phyloP scores from a whole-genome alignment of 2,113 vertebrate species.

The Ailuropoda melanoleuca region DNA sequence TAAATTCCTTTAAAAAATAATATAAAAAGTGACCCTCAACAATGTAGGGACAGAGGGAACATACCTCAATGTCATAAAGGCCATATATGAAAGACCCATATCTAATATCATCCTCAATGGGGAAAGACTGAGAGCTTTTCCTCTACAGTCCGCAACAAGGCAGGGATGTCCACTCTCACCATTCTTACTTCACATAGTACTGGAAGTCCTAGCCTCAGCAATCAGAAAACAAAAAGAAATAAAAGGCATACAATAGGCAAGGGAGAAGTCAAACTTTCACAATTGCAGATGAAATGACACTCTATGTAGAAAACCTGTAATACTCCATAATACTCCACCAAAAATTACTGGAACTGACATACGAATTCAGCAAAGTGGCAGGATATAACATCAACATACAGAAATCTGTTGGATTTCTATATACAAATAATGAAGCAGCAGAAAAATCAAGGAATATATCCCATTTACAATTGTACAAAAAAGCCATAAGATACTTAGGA shows the following conservation, averaged over 20 bases:
- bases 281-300: background rate
- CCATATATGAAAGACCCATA: background rate
- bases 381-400: background rate
- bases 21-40: background rate
- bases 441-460: background rate
- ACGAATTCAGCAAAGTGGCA: background rate
- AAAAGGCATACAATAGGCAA: background rate
- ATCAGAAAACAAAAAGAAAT: background rate
- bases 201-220: background rate
- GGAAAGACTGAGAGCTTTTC: background rate
- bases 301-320: background rate
- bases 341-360: background rate
- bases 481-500: background rate
- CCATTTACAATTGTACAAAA: background rate
- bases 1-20: background rate
- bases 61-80: background rate
- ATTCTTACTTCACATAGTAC: background rate
- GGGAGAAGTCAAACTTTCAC: background rate
- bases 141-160: background rate
- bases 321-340: background rate
- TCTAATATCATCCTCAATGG: background rate
- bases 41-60: background rate
- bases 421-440: background rate
- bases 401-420: background rate
- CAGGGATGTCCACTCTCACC: background rate